A percentile compares a stretch with the other conserved stretches of the same genome.
Conservation (phyloP, 2,113 vertebrate species). For the Anthoscopus minutus region DNA sequence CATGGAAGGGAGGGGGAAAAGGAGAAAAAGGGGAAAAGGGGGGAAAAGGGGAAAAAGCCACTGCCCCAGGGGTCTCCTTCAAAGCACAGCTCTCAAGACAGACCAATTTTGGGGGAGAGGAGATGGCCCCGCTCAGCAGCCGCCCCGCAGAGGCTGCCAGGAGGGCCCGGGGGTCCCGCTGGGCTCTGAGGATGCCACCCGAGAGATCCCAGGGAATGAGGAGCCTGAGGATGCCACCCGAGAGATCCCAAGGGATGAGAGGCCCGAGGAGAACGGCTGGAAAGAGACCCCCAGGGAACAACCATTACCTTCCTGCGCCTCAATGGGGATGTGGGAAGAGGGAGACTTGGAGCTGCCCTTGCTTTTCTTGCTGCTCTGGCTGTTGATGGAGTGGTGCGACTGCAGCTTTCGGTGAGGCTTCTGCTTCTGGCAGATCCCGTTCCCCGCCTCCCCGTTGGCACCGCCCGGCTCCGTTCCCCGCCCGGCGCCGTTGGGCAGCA, state of each 20-base stretch:
- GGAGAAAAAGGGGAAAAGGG: too few species aligned
- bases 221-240: rapidly evolving
- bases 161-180: rapidly evolving
- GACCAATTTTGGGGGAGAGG: rapidly evolving
- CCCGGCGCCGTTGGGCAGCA: conserved; percentile 75
- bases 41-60: neutral
- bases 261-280: rapidly evolving
- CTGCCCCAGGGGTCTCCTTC: neutral
- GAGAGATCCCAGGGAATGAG: neutral
- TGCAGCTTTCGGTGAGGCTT: conserved; percentile 82
- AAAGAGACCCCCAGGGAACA: neutral
- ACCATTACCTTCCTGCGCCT: conserved; percentile 84
- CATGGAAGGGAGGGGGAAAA: neutral
- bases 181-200: neutral
- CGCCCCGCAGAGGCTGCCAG: neutral
- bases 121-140: neutral
- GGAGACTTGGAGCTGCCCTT: conserved; percentile 87
- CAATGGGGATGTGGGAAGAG: conserved; percentile 88
- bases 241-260: neutral
- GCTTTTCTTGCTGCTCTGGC: conserved; percentile 90
- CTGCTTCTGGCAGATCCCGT: conserved; percentile 64
- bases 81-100: neutral
- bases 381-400: conserved; percentile 86
- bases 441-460: conserved; percentile 59
- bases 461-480: conserved; percentile 41